Evolutionary conservation across 2,888 invertebrate genomes (phyloP).

Genomic region (Lasioglossum figueresi): DNA sequence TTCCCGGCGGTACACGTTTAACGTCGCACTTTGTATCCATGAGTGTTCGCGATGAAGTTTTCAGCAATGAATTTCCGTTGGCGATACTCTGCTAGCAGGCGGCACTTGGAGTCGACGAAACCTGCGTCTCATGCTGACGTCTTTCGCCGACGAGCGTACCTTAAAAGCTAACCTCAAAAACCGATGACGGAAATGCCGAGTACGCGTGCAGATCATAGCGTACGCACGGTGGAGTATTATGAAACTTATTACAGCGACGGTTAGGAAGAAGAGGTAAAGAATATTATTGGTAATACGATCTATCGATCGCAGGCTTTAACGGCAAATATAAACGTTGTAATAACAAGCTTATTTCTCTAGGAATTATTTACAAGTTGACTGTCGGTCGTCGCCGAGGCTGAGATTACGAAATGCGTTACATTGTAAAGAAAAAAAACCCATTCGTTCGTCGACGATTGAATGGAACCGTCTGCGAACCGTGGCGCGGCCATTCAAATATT

Average conservation of each 20-base stretch:
- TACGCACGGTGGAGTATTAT: background rate
- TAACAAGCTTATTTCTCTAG: background rate
- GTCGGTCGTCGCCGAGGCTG: background rate
- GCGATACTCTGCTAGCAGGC: background rate
- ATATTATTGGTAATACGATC: background rate
- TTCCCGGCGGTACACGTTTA: conserved; percentile 5
- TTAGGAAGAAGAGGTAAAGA: no score
- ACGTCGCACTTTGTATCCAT: background rate
- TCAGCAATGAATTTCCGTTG: conserved; percentile 17
- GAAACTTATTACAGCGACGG: background rate
- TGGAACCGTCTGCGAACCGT: conserved; percentile 2
- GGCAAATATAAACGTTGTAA: background rate
- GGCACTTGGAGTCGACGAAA: background rate
- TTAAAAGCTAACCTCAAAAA: conserved; percentile 5
- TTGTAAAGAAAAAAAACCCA: background rate
- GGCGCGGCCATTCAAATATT: conserved; percentile 27
- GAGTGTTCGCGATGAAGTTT: background rate
- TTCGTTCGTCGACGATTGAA: conserved; percentile 24
- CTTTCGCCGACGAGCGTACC: background rate
- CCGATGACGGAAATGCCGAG: background rate
- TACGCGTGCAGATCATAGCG: background rate
- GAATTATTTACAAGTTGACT: background rate
- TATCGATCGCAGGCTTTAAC: background rate
- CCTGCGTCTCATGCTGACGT: background rate
- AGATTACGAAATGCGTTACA: background rate